Percentiles rank a stretch among this genome's conserved stretches.
phyloP scores from a whole-genome alignment of 2,888 invertebrate species.

The Drosophila suboccidentalis region DNA sequence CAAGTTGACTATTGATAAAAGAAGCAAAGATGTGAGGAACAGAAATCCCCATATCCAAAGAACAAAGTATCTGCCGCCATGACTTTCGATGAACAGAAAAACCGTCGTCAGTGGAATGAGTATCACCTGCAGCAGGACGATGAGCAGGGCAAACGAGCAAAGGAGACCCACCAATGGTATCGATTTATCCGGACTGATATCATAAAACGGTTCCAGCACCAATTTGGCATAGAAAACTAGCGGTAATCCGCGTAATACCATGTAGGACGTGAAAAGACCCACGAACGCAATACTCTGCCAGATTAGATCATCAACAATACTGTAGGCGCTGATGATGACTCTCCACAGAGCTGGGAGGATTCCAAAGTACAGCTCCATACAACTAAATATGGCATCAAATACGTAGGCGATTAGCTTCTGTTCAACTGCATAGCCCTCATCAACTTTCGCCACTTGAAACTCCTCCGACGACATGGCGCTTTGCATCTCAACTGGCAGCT shows the following conservation, averaged over 20 bases:
- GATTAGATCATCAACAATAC: conserved; percentile 23
- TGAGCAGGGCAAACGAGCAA: conserved; percentile 39
- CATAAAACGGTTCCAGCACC: conserved; percentile 42
- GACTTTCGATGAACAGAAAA: conserved; percentile 40
- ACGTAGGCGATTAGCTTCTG: conserved; percentile 17
- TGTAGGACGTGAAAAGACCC: conserved; percentile 44
- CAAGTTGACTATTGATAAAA: not conserved
- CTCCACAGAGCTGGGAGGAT: conserved; percentile 48
- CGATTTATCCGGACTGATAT: conserved; percentile 16
- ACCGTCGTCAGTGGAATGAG: conserved; percentile 55
- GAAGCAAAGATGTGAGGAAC: not conserved
- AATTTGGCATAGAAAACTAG: conserved; percentile 50
- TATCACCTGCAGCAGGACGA: conserved; percentile 53
- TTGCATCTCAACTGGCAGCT: conserved; percentile 16
- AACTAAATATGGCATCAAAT: conserved; percentile 53
- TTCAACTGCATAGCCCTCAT: conserved; percentile 39
- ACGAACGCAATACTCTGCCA: conserved; percentile 65
- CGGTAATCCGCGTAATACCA: conserved; percentile 52
- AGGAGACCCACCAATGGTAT: conserved; percentile 57
- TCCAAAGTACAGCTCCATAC: conserved; percentile 47
- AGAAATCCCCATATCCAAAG: conserved; percentile 52
- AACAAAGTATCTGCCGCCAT: conserved; percentile 25
- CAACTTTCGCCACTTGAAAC: conserved; percentile 32
- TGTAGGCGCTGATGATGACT: conserved; percentile 27
- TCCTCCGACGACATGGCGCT: conserved; percentile 14